Evolutionary conservation across 2,888 invertebrate genomes (phyloP).

Genomic region (Apantesis nais): DNA sequence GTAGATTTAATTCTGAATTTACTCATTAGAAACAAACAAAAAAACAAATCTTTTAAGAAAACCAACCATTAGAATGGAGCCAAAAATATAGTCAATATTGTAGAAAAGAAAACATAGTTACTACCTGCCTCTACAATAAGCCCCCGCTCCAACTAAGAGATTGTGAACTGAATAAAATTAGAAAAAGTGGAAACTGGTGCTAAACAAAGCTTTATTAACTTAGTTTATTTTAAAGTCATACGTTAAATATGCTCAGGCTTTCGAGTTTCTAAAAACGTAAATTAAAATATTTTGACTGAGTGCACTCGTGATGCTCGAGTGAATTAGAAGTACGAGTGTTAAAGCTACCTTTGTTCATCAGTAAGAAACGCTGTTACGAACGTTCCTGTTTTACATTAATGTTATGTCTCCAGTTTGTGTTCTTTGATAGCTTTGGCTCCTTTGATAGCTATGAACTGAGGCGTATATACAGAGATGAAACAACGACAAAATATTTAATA

Average conservation of each 20-base stretch:
- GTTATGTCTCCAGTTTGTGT: not conserved
- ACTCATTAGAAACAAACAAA: too few species aligned
- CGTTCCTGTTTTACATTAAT: slow-evolving; percentile 5
- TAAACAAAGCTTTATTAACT: not conserved
- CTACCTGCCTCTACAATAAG: too few species aligned
- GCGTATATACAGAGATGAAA: not conserved
- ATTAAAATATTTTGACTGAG: slow-evolving; percentile 16
- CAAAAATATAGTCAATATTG: too few species aligned
- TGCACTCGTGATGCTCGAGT: not conserved
- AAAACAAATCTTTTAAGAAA: too few species aligned
- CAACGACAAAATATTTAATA: not conserved
- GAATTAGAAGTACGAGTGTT: not conserved
- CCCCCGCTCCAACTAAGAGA: not conserved
- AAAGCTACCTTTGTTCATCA: slow-evolving; percentile 5
- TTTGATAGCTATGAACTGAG: slow-evolving; percentile 16
- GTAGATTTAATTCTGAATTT: too few species aligned
- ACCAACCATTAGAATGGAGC: too few species aligned
- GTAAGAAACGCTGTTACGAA: slow-evolving; percentile 1
- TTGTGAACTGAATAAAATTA: not conserved
- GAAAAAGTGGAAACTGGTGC: not conserved
- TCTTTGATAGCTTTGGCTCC: not conserved
- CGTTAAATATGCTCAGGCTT: not conserved
- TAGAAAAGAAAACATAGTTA: too few species aligned
- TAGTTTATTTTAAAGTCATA: slow-evolving; percentile 2
- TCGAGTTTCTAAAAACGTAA: not conserved